phyloP scores from a whole-genome alignment of 2,113 vertebrate genomes.

The Naja naja region DNA sequence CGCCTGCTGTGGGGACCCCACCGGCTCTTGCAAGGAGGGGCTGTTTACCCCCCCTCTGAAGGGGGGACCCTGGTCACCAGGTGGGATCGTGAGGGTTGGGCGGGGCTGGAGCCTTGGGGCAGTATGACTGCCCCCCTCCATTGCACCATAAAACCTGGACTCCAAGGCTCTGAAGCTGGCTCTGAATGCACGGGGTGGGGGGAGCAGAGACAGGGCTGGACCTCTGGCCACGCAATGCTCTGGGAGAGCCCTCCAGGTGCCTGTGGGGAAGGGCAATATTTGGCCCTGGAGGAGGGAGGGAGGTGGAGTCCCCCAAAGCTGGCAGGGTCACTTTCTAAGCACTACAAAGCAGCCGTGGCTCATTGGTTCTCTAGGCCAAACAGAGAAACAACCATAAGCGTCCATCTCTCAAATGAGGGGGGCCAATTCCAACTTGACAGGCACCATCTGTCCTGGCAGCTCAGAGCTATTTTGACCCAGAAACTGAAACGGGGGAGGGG shows the following conservation, averaged over 20 bases:
- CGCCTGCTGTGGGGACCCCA: not conserved
- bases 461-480: not conserved
- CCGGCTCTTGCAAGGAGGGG: not conserved
- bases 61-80: not conserved
- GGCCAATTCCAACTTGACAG: not conserved
- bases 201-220: not conserved
- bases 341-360: not conserved
- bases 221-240: too few species aligned
- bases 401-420: not conserved
- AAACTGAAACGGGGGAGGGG: not conserved
- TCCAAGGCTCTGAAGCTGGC: not conserved
- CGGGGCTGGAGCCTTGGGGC: not conserved
- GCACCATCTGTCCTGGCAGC: not conserved
- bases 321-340: not conserved
- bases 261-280: not conserved
- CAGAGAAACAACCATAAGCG: too few species aligned
- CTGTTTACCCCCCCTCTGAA: not conserved
- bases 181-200: not conserved
- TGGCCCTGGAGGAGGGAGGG: not conserved
- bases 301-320: not conserved
- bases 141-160: not conserved
- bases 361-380: not conserved
- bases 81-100: not conserved
- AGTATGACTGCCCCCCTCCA: accelerated
- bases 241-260: too few species aligned